Base-by-base conservation (phyloP, 2,888 invertebrate genomes). In the Oxyteleia sp. region DNA sequence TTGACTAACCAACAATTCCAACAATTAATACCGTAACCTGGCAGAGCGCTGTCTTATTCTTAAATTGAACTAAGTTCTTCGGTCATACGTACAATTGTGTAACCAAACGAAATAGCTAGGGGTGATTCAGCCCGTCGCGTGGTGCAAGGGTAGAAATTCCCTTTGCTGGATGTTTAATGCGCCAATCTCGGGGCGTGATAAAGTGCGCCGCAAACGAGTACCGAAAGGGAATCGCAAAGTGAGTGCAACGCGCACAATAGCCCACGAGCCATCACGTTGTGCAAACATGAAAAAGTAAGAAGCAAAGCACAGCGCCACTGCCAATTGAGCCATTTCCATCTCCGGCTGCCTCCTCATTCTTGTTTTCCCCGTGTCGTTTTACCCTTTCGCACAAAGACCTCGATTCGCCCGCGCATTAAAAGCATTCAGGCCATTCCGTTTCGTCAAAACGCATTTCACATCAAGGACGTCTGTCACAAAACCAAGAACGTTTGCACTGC, bases 141-240 rank as follows among this genome's bases (percentile, higher is more conserved):
- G 72, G 43, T 5, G 84, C 53, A 64, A 89, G 89, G 88, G 89
- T 89, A 85, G 87, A 87, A 87, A 91, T 91, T 91, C 93, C 87
- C 93, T 93, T 93, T 93, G 91, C 91, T 93, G 92, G 91, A 93
- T 92, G 92, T 92, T 93, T 93, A 93, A 93, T 93, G 92, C 89
- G 88, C 90, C 93, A 93, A 93, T 93, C 93, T 91, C 86, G 88
- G 91, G 92, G 93, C 91, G 93, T 92, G 92, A 93, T 93, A 93
- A 93, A 92, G 91, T 90, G 90, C 87, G 87, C 85, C 68, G 88
- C 91, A 91, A 92, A 91, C 91, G 89, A 89, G 88, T 86, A 89
- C 89, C 90, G 91, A 93, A 93, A 93, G 92, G 87, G 93, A 93
- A 93, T 93, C 86, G 88, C 87, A 85, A 88, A 92, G 90, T 85